Percentiles rank a stretch among this genome's conserved stretches.
These are phyloP conservation scores for Philopedon plagiatum DNA, from an alignment of 2,888 invertebrate species.

Conservation along the genomic window DNA sequence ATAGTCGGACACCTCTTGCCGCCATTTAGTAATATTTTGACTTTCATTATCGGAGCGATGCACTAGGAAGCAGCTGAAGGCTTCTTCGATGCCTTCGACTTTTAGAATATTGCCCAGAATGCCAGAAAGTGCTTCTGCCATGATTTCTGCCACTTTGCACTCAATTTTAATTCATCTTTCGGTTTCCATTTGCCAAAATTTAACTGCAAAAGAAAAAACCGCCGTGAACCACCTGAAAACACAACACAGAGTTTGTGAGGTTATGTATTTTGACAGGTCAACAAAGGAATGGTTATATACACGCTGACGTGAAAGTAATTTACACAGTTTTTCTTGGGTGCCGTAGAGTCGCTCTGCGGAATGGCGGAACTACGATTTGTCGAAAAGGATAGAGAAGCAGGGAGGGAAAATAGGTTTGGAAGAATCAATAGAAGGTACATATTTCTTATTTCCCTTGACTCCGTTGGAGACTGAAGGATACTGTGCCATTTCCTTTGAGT, in stretches of 20 bases:
- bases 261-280: not conserved
- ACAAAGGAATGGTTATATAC: not conserved
- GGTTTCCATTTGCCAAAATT: not conserved
- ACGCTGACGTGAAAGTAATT: not conserved
- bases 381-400: too few species aligned
- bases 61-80: slow-evolving; percentile 90
- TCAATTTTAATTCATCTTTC: not conserved
- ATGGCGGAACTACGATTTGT: too few species aligned
- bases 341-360: too few species aligned
- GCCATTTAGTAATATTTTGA: slow-evolving; percentile 78
- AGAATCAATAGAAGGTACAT: too few species aligned
- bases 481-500: too few species aligned
- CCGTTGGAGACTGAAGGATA: too few species aligned
- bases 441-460: too few species aligned
- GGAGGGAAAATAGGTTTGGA: too few species aligned
- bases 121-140: slow-evolving; percentile 73
- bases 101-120: slow-evolving; percentile 77
- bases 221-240: not conserved
- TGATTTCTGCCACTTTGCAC: slow-evolving; percentile 7
- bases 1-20: slow-evolving; percentile 78
- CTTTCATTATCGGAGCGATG: slow-evolving; percentile 81
- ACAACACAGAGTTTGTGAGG: slow-evolving; percentile 12
- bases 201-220: not conserved
- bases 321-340: not conserved
- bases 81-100: slow-evolving; percentile 89